A percentile compares a stretch with the other conserved stretches of the same genome.
phyloP scores from a whole-genome alignment of 2,797 vertebrate species.

The Gouania willdenowi region DNA sequence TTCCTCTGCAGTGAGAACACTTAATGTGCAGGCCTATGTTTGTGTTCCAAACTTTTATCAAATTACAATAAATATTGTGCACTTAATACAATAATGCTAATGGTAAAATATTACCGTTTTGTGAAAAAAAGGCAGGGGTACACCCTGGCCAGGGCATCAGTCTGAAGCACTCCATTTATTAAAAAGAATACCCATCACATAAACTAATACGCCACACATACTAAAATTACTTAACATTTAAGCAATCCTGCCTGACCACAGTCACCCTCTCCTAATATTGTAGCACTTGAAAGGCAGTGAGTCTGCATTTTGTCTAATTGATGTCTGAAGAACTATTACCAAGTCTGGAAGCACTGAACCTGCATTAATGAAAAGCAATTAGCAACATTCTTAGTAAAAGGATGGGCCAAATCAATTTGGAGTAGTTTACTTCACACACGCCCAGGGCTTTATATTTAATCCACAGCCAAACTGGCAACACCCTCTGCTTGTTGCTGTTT shows the following conservation, averaged over 20 bases:
- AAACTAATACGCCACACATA: too few species aligned
- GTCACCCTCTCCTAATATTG: conserved; percentile 4
- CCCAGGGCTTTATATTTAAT: conserved; percentile 56
- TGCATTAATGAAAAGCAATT: conserved; percentile 63
- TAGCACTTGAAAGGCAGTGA: conserved; percentile 6
- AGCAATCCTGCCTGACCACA: not conserved
- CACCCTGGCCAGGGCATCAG: too few species aligned
- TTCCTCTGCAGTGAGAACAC: too few species aligned
- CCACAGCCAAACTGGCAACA: conserved; percentile 28
- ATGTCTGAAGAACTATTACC: conserved; percentile 20
- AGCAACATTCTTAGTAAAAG: conserved; percentile 51
- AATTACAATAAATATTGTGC: too few species aligned
- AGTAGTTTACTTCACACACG: conserved; percentile 46
- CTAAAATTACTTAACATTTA: too few species aligned
- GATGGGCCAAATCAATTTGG: conserved; percentile 54
- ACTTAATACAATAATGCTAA: too few species aligned
- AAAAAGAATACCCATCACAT: too few species aligned
- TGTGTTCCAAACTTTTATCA: too few species aligned
- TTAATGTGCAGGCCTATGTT: too few species aligned
- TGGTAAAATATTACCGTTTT: too few species aligned
- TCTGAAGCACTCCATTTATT: too few species aligned
- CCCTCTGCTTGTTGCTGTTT: conserved; percentile 27
- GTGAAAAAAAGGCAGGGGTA: too few species aligned
- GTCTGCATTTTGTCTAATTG: conserved; percentile 25
- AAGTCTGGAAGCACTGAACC: conserved; percentile 24